These are phyloP conservation scores for Dioctria linearis DNA, from an alignment of 2,888 invertebrate species.

Conservation along the genomic window DNA sequence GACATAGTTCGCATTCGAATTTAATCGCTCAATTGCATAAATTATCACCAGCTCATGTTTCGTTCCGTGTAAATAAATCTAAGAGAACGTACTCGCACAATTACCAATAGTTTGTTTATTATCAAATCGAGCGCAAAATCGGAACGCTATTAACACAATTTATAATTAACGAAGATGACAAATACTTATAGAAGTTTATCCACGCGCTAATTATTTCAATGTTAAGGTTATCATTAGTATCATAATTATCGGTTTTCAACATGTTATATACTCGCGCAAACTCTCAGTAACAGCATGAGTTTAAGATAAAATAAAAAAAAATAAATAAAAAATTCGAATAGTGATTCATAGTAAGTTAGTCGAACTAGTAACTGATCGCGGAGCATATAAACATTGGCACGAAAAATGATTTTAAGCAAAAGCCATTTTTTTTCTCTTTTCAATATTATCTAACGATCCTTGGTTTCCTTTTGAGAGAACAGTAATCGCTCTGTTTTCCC, in stretches of 20 bases:
- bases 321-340: too few species aligned
- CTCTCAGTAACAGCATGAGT: background rate
- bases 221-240: background rate
- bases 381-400: background rate
- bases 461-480: background rate
- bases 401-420: background rate
- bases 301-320: too few species aligned
- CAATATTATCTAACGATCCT: background rate
- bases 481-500: conserved; percentile 5
- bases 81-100: background rate
- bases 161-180: background rate
- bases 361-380: background rate
- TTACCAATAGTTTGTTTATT: background rate
- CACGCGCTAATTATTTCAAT: background rate
- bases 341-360: background rate
- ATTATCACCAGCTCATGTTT: conserved; percentile 4
- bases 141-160: background rate
- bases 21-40: conserved; percentile 13
- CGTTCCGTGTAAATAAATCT: background rate
- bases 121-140: background rate
- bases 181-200: background rate
- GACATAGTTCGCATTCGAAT: background rate
- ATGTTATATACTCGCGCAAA: background rate
- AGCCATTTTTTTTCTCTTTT: background rate
- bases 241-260: background rate